Evolutionary conservation across 2,113 vertebrate genomes (phyloP), one percentile per base, ranked within the genome.

Genomic region (Leuciscus idus): DNA sequence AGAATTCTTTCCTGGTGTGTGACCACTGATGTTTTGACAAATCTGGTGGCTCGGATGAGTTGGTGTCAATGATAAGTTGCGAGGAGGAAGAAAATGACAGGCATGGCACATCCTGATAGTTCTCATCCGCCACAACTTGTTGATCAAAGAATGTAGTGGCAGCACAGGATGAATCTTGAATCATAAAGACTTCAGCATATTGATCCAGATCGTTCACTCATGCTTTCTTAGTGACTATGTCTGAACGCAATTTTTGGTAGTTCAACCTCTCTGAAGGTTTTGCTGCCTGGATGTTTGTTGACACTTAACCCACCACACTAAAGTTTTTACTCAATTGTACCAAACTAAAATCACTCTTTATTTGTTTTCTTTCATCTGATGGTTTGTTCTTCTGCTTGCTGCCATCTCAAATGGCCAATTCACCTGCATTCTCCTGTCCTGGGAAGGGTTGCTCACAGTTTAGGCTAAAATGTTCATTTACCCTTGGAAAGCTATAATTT

Each of bases 361-460:
- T 83, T n/a, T 36, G 48, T 33, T 73, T 43, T 73, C 21, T 28
- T n/a, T 83, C 46, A 39, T 75, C 48, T 79, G 61, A 50, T 19
- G 39, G 7, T 81, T 86, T 64, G 39, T 68, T 52, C 15, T 33
- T 77, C 39, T 50, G 75, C 57, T 77, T 86, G 64, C 74, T 50
- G 33, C 26, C 23, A 59, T 70, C 21, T 80, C 59, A 84, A 28
- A 81, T 19, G 23, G 15, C 39, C 8, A 1, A 19, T 30, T 43
- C 6, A 26, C 50, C 11, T 43, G 39, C 81, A 86, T 79, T 66
- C 83, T 77, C 57, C 79, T 77, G 74, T 81, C 59, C 59, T 52
- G 57, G 59, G 66, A 28, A 85, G 76, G 57, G 84, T 85, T 90
- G 81, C 80, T 89, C 30, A 84, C 73, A 83, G 72, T 87, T 87